Evolutionary conservation across 2,797 vertebrate genomes (phyloP), one percentile per base, ranked within the genome.

Genomic region (Hemibagrus guttatus): DNA sequence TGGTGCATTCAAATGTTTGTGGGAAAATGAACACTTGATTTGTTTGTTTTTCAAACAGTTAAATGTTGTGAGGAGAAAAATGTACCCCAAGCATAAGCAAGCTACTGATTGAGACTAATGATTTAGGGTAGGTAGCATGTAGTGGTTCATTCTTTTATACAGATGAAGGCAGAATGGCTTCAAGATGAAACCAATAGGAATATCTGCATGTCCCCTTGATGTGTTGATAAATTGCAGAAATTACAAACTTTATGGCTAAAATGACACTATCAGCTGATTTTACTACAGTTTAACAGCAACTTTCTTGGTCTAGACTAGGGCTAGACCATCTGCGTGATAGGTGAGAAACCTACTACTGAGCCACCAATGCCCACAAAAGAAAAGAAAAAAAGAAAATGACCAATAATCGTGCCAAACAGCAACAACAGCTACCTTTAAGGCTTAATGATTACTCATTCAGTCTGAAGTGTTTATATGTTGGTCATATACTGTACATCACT

Each of bases 21-120:
- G 72, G 81, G 54, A 63, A 81, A 81, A 63, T 42, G 35, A 81
- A 66, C 66, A 87, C 74, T 63, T 63, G 87, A 76, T 76, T 63
- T 81, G 78, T 81, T 61, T 46, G 35, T 58, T 63, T 81, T 81
- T 63, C 7, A 17, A 63, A 23, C 58, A n/a, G 23, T n/a, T 63
- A 81, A 39, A 42, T 23, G 35, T 42, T 61, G 31, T 7, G 21
- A 42, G 56, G 42, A 80, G 56, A 21, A 79, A 56, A 79, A 58
- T 8, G 31, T 23, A 39, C 56, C 59, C 21, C 31, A 42, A 80
- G 31, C 56, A 61, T 42, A 61, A 80, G 13, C 28, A 58, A 79
- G 23, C 31, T 80, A 81, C n/a, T 46, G 58, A 63, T 4, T 16
- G 23, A 81, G 35, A 63, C 35, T 42, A 81, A 81, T 63, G 58